Evolutionary conservation across 2,797 vertebrate genomes (phyloP).

Genomic region (Anomalospiza imberbis): DNA sequence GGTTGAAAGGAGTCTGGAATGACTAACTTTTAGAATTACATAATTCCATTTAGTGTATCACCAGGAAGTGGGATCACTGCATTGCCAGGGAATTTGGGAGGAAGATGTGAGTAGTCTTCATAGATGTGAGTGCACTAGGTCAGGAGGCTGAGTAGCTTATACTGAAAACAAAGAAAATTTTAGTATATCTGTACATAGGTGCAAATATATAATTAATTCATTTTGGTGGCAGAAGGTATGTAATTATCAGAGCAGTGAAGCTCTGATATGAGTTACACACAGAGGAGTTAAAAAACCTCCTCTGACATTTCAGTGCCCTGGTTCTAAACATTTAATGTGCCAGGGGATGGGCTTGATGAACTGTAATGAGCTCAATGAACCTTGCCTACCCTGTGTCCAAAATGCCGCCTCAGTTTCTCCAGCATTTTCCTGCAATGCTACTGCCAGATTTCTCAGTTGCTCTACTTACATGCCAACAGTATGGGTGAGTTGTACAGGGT

Average conservation of each 20-base stretch:
- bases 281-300: not conserved
- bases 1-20: not conserved
- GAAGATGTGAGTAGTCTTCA: not conserved
- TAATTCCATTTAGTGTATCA: not conserved
- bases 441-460: not conserved
- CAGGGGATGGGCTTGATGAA: not conserved
- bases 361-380: rapidly evolving
- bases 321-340: not conserved
- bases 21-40: not conserved
- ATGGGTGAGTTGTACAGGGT: not conserved
- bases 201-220: not conserved
- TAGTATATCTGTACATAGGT: not conserved
- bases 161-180: not conserved
- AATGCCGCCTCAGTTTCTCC: not conserved
- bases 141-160: not conserved
- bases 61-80: not conserved
- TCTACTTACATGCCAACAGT: not conserved
- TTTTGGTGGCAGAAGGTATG: not conserved
- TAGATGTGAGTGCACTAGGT: not conserved
- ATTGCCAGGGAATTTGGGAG: not conserved
- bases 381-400: not conserved
- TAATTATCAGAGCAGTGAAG: not conserved
- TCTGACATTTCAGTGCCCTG: rapidly evolving
- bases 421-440: not conserved
- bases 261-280: not conserved